These are phyloP conservation scores for Rallus limicola DNA, from an alignment of 2,113 vertebrate genomes.

Conservation along the genomic window DNA sequence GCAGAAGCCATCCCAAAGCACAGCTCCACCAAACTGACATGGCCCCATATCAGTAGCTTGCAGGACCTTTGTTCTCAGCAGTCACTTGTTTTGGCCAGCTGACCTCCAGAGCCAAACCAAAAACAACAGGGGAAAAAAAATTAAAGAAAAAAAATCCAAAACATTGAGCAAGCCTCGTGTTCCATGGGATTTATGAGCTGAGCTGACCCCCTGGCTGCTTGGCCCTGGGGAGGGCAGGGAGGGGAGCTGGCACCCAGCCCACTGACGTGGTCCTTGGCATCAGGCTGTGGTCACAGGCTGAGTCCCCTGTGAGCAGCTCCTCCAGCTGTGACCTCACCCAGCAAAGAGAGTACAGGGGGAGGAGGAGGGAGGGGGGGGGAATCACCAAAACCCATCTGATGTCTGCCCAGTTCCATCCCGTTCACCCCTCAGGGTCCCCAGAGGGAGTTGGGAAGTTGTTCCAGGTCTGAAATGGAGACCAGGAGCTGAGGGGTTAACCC, in stretches of 20 bases:
- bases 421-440: accelerated
- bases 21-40: too few species aligned
- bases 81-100: not conserved
- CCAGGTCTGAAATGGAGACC: not conserved
- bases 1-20: too few species aligned
- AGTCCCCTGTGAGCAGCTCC: not conserved
- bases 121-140: not conserved
- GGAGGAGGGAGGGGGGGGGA: accelerated
- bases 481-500: not conserved
- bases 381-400: not conserved
- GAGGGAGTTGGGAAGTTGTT: accelerated
- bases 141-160: too few species aligned
- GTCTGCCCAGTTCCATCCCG: not conserved
- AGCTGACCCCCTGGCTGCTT: not conserved
- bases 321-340: not conserved
- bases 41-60: not conserved
- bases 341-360: not conserved
- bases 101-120: not conserved
- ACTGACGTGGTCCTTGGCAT: not conserved
- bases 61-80: accelerated
- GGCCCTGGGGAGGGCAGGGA: not conserved
- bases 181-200: not conserved
- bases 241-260: not conserved
- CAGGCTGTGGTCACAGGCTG: not conserved
- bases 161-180: not conserved